Evolutionary conservation across 2,797 vertebrate species (phyloP).

Genomic region (Sandelia bainsii): DNA sequence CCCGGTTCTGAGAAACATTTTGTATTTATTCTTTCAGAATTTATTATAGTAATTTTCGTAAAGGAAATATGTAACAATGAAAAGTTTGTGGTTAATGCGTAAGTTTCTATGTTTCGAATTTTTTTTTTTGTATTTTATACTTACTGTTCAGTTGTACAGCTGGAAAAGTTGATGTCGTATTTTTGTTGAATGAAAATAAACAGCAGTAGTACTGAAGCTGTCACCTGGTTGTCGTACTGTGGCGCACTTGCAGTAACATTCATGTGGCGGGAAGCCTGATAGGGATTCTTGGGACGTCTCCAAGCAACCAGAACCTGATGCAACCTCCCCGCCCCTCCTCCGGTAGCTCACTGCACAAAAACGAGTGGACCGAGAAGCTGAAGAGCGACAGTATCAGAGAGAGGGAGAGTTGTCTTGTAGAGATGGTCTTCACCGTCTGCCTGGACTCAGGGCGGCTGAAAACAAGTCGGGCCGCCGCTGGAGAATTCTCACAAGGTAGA

Average conservation of each 20-base stretch:
- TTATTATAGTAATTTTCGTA: background rate
- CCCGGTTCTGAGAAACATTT: background rate
- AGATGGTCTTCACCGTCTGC: constrained; percentile 5
- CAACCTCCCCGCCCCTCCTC: constrained; percentile 72
- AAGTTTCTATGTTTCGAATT: background rate
- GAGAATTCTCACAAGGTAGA: constrained; percentile 33
- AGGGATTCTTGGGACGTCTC: constrained; percentile 77
- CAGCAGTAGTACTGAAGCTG: background rate
- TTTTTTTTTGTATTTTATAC: constrained; percentile 25
- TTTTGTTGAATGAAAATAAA: constrained; percentile 44
- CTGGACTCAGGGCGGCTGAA: background rate
- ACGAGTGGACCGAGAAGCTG: constrained; percentile 56
- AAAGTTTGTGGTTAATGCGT: background rate
- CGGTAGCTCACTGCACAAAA: constrained; percentile 61
- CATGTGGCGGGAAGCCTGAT: constrained; percentile 46
- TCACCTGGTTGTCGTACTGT: constrained; percentile 19
- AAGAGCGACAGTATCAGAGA: background rate
- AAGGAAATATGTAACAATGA: background rate
- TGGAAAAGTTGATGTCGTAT: background rate
- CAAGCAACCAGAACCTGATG: constrained; percentile 80
- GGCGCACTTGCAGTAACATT: constrained; percentile 44
- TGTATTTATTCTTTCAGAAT: constrained; percentile 21
- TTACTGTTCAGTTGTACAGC: background rate
- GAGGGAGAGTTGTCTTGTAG: background rate
- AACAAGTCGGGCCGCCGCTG: constrained; percentile 8